phyloP scores from a whole-genome alignment of 2,888 invertebrate genomes.

The Proisotoma minuta region DNA sequence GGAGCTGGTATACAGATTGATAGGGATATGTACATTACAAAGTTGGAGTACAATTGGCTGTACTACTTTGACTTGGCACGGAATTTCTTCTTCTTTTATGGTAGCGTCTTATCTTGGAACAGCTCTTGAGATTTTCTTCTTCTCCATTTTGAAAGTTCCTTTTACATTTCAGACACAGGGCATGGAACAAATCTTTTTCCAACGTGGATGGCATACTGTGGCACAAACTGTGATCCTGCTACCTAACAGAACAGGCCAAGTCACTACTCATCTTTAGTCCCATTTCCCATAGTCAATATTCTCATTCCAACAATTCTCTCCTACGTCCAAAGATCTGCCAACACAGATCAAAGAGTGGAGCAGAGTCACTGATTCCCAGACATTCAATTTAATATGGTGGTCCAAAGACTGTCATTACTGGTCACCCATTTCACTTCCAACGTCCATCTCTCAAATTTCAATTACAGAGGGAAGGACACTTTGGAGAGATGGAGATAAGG shows the following conservation, averaged over 20 bases:
- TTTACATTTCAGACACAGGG: background rate
- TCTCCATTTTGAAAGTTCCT: background rate
- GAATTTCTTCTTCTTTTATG: constrained; percentile 1
- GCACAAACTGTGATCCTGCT: background rate
- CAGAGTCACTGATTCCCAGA: background rate
- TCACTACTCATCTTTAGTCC: constrained; percentile 3
- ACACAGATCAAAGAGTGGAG: constrained; percentile 2
- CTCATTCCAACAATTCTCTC: background rate
- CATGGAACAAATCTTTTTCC: constrained; percentile 13
- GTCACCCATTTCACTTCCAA: background rate
- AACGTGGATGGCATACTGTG: constrained; percentile 10
- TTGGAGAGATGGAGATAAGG: background rate
- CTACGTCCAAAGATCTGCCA: background rate
- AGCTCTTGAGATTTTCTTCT: background rate
- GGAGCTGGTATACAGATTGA: background rate
- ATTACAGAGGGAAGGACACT: constrained; percentile 7
- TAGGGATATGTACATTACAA: background rate
- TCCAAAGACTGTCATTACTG: background rate
- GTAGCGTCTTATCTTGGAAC: background rate
- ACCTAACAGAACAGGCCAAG: too few relatives aligned
- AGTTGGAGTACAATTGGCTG: constrained; percentile 8
- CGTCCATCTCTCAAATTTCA: background rate
- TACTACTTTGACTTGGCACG: constrained; percentile 14
- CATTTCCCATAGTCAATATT: background rate
- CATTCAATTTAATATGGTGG: background rate